phyloP scores from a whole-genome alignment of 2,797 vertebrate genomes.

The Poeciliopsis infans region DNA sequence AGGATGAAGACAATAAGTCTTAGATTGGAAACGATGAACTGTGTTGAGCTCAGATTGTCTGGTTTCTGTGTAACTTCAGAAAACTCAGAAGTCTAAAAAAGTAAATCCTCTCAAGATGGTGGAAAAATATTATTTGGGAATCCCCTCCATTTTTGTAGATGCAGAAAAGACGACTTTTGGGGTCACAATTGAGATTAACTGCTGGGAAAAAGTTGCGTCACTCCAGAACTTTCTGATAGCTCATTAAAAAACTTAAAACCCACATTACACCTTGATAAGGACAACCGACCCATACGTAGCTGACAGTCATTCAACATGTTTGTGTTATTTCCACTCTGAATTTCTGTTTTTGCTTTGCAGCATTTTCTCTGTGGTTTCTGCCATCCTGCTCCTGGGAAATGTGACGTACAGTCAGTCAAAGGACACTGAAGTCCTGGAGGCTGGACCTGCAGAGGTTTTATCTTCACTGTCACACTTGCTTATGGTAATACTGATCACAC shows the following conservation, averaged over 20 bases:
- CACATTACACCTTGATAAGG: not conserved
- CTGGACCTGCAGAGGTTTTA: constrained; percentile 87
- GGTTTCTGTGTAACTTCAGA: too few relatives aligned
- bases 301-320: not conserved
- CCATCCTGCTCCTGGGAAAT: constrained; percentile 94
- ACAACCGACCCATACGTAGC: not conserved
- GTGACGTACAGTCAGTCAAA: constrained; percentile 84
- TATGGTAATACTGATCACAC: constrained; percentile 75
- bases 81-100: too few relatives aligned
- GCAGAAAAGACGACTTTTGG: not conserved
- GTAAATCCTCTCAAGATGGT: too few relatives aligned
- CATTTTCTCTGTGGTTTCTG: constrained; percentile 93
- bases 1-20: too few relatives aligned
- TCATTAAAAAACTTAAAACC: not conserved
- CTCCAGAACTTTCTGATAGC: not conserved
- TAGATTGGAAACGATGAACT: too few relatives aligned
- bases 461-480: constrained; percentile 89
- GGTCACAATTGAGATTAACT: not conserved
- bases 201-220: not conserved
- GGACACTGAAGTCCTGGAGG: constrained; percentile 84
- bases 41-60: too few relatives aligned
- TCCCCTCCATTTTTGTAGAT: not conserved
- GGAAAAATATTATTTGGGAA: too few relatives aligned
- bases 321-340: not conserved
- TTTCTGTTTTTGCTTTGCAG: constrained; percentile 52